phyloP scores from a whole-genome alignment of 2,888 invertebrate species.

The Xylocampa areola region DNA sequence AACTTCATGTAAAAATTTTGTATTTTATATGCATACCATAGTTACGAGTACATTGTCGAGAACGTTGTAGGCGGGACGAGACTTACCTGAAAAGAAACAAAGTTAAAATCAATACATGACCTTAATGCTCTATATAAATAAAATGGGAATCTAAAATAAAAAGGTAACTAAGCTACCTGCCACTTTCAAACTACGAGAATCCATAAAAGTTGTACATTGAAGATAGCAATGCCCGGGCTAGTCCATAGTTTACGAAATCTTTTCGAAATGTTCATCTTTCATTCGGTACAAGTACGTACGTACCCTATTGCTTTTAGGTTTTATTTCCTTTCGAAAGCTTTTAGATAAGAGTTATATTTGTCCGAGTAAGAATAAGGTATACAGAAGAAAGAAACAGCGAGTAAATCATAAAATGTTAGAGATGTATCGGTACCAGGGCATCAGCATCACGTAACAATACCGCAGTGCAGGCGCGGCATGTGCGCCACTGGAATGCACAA shows the following conservation, averaged over 20 bases:
- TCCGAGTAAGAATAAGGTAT: constrained; percentile 3
- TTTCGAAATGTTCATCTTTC: background rate
- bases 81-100: constrained; percentile 73
- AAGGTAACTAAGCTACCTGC: background rate
- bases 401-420: constrained; percentile 26
- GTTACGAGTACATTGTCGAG: background rate
- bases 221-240: background rate
- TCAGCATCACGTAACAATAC: constrained; percentile 81
- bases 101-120: constrained; percentile 25
- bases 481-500: constrained; percentile 56
- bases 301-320: background rate
- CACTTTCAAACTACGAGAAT: constrained; percentile 4
- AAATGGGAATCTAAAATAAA: background rate
- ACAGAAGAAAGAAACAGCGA: constrained; percentile 11
- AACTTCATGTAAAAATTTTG: too few species aligned
- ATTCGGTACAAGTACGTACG: background rate
- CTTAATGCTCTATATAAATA: background rate
- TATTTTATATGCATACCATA: too few species aligned
- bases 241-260: background rate
- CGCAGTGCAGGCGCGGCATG: constrained; percentile 77
- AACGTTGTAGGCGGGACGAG: background rate
- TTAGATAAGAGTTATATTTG: constrained; percentile 4
- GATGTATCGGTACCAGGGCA: constrained; percentile 58
- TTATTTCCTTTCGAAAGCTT: background rate
- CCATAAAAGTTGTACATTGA: constrained; percentile 6